A percentile compares a stretch with the other conserved stretches of the same genome.
phyloP scores from a whole-genome alignment of 2,888 invertebrate species.

The Aleiodes testaceus region DNA sequence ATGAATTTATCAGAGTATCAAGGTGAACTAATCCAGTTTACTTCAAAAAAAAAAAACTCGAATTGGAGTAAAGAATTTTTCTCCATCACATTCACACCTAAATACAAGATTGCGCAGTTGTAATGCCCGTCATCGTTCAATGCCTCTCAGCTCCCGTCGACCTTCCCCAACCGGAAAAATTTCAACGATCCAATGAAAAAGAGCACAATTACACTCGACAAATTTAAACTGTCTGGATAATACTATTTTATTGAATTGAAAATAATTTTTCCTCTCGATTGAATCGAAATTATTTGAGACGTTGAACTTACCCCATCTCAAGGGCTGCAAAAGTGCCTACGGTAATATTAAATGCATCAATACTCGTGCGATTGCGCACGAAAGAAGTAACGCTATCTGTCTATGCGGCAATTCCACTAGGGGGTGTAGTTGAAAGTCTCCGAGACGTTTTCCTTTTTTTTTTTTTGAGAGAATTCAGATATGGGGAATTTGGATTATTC shows the following conservation, averaged over 20 bases:
- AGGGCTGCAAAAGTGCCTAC: constrained; percentile 60
- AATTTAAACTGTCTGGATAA: too few species aligned
- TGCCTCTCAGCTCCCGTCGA: constrained; percentile 22
- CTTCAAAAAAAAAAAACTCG: background rate
- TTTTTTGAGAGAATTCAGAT: background rate
- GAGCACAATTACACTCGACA: background rate
- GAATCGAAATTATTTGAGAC: constrained; percentile 46
- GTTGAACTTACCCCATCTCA: constrained; percentile 70
- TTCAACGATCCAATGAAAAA: background rate
- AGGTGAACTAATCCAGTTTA: background rate
- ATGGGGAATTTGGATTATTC: background rate
- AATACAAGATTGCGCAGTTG: constrained; percentile 18
- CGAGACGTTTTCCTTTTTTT: too few species aligned
- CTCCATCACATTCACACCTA: background rate
- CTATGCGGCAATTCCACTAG: background rate
- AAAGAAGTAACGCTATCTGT: background rate
- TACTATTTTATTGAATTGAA: background rate
- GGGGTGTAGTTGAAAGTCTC: background rate
- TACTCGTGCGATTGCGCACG: constrained; percentile 67
- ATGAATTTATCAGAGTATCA: background rate
- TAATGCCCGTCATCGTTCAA: constrained; percentile 28
- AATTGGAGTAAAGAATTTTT: background rate
- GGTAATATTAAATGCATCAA: constrained; percentile 64
- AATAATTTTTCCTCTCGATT: constrained; percentile 34
- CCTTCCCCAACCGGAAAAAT: constrained; percentile 31